Base-by-base conservation (phyloP, 37 sponge, comb jelly and placozoan genomes). In the Halichondria panicea region DNA sequence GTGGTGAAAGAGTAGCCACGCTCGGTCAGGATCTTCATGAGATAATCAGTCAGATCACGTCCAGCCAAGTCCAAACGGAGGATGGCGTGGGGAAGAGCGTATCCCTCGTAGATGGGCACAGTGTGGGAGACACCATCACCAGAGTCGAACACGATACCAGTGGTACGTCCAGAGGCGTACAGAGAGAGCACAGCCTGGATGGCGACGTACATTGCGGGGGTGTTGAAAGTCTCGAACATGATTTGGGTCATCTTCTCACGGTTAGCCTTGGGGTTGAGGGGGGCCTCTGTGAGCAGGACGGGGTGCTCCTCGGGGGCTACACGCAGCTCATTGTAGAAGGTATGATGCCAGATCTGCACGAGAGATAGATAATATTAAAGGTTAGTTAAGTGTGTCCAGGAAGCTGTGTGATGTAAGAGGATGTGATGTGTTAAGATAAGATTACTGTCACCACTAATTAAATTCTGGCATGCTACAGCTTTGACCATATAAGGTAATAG, bases 141-240 rank as follows among this genome's bases (percentile, higher is more conserved):
- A 83, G 99, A 98, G 63, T 98, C 99, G 79, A 98, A 86, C 75
- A 98, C 96, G 89, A 98, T 98, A 75, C 99, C 99, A 62, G 96
- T 98, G 85, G 96, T 98, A 76, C 96, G 94, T 21, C 99, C 96
- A 74, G 96, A 93, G 56, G 99, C 99, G 85, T 98, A 98, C 80
- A 98, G 91, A 27, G 99, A 98, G 63, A 98, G 89, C 55, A 98
- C 94, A 64, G 96, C 93, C 85, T 98, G 96, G 94, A 93, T 92
- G 77, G 93, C 94, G 31, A 98, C 94, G 72, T 95, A 95, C 96
- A 98, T 95, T 56, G 96, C 96, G 54, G 99, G 99, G 40, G 89
- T 88, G 87, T 98, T 95, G 96, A 98, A 98, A 76, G 96, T 93
- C 89, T 98, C 99, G 82, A 98, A 98, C 99, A 98, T 98, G 96